phyloP scores from a whole-genome alignment of 2,113 vertebrate species.

The Ornithorhynchus anatinus region DNA sequence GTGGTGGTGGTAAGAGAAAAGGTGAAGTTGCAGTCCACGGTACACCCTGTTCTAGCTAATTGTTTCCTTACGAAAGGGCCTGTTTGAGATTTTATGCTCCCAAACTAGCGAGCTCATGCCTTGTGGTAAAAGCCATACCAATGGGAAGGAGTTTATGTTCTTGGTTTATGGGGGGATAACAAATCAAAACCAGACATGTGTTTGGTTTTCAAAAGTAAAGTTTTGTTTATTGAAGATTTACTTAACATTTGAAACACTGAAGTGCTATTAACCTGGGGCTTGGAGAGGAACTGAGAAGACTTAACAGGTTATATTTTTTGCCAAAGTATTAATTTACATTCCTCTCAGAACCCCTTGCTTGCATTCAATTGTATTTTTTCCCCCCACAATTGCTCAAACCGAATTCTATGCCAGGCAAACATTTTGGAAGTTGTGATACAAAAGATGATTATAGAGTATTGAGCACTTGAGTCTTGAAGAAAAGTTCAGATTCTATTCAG shows the following conservation, averaged over 20 bases:
- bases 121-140: slow-evolving; percentile 40
- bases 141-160: slow-evolving; percentile 44
- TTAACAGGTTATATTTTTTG: slow-evolving; percentile 47
- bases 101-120: slow-evolving; percentile 16
- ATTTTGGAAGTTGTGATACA: background rate
- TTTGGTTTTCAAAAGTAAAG: slow-evolving; percentile 48
- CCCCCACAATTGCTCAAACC: slow-evolving; percentile 5
- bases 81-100: slow-evolving; percentile 51
- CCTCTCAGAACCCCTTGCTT: background rate
- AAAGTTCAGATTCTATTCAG: slow-evolving; percentile 10
- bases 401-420: background rate
- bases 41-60: background rate
- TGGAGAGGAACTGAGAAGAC: slow-evolving; percentile 43
- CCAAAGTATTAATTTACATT: slow-evolving; percentile 46
- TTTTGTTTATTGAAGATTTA: slow-evolving; percentile 45
- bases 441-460: background rate
- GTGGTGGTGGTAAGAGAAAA: background rate
- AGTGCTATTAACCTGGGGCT: slow-evolving; percentile 35
- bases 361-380: background rate
- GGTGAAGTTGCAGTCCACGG: background rate
- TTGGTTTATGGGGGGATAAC: slow-evolving; percentile 32
- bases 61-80: slow-evolving; percentile 16
- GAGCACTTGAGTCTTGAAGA: slow-evolving; percentile 2
- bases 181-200: slow-evolving; percentile 59
- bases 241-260: slow-evolving; percentile 51